Conservation (phyloP, 2,113 vertebrate species). For the Upupa epops region DNA sequence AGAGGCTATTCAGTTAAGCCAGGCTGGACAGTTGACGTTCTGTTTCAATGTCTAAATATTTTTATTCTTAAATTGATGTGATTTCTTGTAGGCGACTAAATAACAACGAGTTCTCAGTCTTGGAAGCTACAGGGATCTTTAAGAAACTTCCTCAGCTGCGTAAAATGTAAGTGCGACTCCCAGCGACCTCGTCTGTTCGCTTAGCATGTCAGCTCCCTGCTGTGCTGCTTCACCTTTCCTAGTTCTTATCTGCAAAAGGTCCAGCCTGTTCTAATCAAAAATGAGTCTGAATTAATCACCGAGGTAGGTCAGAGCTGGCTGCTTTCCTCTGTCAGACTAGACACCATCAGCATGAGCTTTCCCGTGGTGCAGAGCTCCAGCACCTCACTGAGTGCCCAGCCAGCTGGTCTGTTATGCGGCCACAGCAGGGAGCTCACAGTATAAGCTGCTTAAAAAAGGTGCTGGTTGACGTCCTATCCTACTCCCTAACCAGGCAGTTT, state of each 20-base stretch:
- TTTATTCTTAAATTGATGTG: background rate
- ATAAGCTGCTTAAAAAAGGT: slow-evolving; percentile 22
- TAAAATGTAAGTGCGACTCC: slow-evolving; percentile 89
- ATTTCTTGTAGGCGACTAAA: slow-evolving; percentile 85
- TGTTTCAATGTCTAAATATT: background rate
- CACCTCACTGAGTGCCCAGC: background rate
- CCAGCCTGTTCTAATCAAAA: background rate
- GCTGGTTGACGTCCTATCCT: slow-evolving; percentile 57
- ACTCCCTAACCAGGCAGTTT: slow-evolving; percentile 29
- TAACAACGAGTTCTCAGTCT: slow-evolving; percentile 96
- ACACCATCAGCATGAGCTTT: background rate
- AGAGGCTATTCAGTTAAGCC: background rate
- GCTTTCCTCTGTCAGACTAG: background rate
- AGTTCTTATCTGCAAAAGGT: background rate
- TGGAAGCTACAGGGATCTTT: slow-evolving; percentile 96
- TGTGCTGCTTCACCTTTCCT: slow-evolving; percentile 8
- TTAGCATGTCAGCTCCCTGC: background rate
- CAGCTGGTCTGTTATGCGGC: slow-evolving; percentile 42
- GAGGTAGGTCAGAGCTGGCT: background rate
- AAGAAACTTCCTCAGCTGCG: slow-evolving; percentile 96
- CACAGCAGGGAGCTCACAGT: slow-evolving; percentile 31
- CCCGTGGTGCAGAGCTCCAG: background rate
- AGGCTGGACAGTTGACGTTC: background rate
- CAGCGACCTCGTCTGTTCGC: background rate
- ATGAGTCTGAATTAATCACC: background rate